Evolutionary conservation across 2,888 invertebrate genomes (phyloP).

Genomic region (Cataglyphis livida): DNA sequence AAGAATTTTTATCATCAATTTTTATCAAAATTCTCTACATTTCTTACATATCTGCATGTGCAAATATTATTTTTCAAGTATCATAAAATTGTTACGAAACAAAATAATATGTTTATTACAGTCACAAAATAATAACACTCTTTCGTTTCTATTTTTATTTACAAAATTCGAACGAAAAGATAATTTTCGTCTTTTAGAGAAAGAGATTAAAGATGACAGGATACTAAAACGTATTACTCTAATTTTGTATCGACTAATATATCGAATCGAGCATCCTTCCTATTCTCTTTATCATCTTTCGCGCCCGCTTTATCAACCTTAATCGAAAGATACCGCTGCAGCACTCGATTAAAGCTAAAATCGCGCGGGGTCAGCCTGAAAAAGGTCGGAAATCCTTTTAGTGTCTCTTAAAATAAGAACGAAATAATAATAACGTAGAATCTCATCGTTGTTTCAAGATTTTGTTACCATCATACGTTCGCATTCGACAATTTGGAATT

Average conservation of each 20-base stretch:
- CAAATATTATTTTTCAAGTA: background rate
- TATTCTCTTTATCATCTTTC: background rate
- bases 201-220: background rate
- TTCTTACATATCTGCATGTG: background rate
- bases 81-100: background rate
- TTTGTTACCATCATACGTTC: background rate
- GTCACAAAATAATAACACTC: background rate
- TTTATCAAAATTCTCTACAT: background rate
- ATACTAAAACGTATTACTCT: conserved; percentile 9
- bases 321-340: conserved; percentile 28
- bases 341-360: conserved; percentile 42
- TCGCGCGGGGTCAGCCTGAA: background rate
- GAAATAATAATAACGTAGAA: conserved; percentile 43
- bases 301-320: background rate
- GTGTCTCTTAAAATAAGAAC: conserved; percentile 12
- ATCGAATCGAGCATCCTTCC: conserved; percentile 10
- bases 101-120: background rate
- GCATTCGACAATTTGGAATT: conserved; percentile 35
- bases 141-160: background rate
- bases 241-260: conserved; percentile 24
- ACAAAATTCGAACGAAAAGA: background rate
- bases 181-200: background rate
- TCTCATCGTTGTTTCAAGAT: background rate
- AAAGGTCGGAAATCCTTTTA: conserved; percentile 29
- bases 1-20: background rate